Evolutionary conservation across 2,888 invertebrate species (phyloP).

Genomic region (Scaptomyza cyrtandrae): DNA sequence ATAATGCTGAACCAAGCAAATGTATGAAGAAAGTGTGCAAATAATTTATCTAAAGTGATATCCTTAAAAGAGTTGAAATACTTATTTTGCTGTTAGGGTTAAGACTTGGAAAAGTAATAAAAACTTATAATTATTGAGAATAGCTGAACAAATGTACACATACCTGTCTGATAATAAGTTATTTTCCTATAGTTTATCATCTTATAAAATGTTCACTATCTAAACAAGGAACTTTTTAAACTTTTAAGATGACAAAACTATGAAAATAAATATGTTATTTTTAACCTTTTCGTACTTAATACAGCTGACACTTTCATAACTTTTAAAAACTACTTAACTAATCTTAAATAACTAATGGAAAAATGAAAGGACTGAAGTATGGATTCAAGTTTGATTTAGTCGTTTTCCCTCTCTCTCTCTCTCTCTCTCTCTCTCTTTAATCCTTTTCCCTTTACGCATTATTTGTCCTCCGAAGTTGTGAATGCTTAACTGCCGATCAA

Average conservation of each 20-base stretch:
- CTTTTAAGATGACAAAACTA: no score
- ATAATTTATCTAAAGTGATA: background rate
- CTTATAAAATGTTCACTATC: no score
- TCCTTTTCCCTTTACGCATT: background rate
- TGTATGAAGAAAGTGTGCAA: background rate
- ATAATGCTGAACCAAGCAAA: background rate
- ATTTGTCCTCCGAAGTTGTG: conserved; percentile 12
- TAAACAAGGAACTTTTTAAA: no score
- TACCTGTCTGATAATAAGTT: no score
- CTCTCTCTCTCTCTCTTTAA: background rate
- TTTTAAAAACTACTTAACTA: background rate
- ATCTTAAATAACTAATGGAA: background rate
- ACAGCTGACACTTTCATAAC: background rate
- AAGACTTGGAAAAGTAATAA: no score
- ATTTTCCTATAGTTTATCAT: no score
- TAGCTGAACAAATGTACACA: no score
- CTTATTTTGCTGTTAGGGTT: background rate
- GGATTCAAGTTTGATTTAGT: no score
- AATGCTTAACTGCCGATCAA: conserved; percentile 9
- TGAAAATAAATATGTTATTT: no score
- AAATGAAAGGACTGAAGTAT: background rate
- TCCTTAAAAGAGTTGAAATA: background rate
- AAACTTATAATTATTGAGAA: no score
- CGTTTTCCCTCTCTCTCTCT: background rate
- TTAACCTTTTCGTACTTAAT: no score